A percentile compares a stretch with the other conserved stretches of the same genome.
Evolutionary conservation across 2,113 vertebrate species (phyloP).

Genomic region (Mirounga angustirostris): DNA sequence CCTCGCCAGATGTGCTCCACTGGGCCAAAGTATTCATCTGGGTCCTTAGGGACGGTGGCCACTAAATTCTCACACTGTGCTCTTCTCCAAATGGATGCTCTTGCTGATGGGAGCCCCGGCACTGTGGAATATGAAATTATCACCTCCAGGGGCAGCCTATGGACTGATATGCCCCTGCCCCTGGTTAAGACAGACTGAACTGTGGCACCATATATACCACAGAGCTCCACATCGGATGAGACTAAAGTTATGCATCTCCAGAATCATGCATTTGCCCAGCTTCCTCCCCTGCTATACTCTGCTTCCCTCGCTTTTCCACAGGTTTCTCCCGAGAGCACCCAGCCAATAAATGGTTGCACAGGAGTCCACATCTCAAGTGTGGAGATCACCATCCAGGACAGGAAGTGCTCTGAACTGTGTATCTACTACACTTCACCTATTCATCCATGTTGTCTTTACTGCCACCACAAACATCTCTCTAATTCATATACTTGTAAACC

Average conservation of each 20-base stretch:
- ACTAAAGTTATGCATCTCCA: accelerated
- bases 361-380: neutral
- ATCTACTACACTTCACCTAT: too few relatives aligned
- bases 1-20: neutral
- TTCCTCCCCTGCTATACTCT: too few relatives aligned
- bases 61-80: too few relatives aligned
- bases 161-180: accelerated
- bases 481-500: neutral
- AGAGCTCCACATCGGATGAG: neutral
- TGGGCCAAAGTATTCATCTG: neutral
- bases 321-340: neutral
- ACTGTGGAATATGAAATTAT: neutral
- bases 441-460: accelerated
- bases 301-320: neutral
- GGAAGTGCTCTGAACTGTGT: accelerated
- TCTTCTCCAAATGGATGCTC: neutral
- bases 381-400: neutral
- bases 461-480: neutral
- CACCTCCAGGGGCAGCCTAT: accelerated
- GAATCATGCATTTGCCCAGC: neutral
- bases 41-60: neutral
- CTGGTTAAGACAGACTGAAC: neutral
- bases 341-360: neutral
- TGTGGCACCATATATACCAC: neutral
- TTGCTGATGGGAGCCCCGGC: neutral